Percentiles rank a stretch among this genome's conserved stretches.
These are phyloP conservation scores for Sarotherodon lohbergeri DNA, from an alignment of 2,113 vertebrate genomes.

Conservation along the genomic window DNA sequence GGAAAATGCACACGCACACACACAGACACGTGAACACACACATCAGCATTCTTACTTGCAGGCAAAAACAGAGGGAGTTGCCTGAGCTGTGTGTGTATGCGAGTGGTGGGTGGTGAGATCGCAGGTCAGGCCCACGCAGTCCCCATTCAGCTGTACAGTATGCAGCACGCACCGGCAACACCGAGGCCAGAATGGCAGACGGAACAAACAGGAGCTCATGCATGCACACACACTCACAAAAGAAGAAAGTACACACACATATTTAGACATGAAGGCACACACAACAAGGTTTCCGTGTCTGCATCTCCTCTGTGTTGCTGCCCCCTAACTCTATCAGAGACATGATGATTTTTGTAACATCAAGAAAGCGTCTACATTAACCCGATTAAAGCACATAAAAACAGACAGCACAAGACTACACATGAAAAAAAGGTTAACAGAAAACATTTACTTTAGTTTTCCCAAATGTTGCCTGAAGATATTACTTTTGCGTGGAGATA, in stretches of 20 bases:
- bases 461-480: neutral
- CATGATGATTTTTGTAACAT: neutral
- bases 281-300: neutral
- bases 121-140: conserved; percentile 71
- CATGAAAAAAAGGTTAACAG: neutral
- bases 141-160: conserved; percentile 65
- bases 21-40: neutral
- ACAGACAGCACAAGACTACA: neutral
- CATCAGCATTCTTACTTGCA: conserved; percentile 16
- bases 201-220: conserved; percentile 47
- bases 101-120: conserved; percentile 57
- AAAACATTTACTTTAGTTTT: neutral
- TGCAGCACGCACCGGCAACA: conserved; percentile 43
- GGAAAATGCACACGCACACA: neutral
- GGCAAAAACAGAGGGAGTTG: conserved; percentile 45
- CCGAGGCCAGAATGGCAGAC: conserved; percentile 52
- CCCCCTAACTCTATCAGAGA: conserved; percentile 6
- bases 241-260: neutral
- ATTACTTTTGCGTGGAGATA: neutral
- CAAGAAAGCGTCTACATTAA: neutral
- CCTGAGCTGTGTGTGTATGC: conserved; percentile 22
- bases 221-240: conserved; percentile 3
- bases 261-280: neutral
- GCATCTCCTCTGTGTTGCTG: neutral
- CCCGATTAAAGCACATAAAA: neutral